Evolutionary conservation across 1,140 invertebrate genomes (phyloP).

Genomic region (Saccostrea cuccullata): DNA sequence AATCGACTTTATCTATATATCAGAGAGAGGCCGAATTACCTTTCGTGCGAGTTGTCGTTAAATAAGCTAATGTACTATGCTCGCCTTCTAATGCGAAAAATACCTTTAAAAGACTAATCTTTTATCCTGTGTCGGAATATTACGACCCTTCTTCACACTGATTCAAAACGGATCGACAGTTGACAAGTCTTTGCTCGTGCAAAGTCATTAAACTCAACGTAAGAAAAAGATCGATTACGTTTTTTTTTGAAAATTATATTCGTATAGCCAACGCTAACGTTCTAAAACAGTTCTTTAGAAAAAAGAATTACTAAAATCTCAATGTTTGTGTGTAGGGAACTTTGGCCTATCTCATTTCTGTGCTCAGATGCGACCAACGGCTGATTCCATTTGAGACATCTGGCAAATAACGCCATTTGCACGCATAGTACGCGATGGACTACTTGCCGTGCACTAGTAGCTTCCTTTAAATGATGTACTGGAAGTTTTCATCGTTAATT

Average conservation of each 20-base stretch:
- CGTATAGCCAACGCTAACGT: background rate
- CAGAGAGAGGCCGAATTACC: background rate
- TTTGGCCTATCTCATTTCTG: too few relatives aligned
- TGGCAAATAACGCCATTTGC: too few relatives aligned
- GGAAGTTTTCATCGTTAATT: too few relatives aligned
- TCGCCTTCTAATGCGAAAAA: slow-evolving; percentile 24
- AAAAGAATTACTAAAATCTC: too few relatives aligned
- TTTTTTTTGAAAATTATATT: background rate
- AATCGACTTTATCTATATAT: slow-evolving; percentile 15
- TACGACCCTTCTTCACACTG: slow-evolving; percentile 23
- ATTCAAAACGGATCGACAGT: slow-evolving; percentile 18
- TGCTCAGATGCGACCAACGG: too few relatives aligned
- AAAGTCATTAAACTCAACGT: background rate
- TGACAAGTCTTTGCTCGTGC: slow-evolving; percentile 3
- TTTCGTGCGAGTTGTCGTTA: slow-evolving; percentile 4
- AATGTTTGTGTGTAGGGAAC: too few relatives aligned
- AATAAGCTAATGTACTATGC: background rate
- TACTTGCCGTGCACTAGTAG: too few relatives aligned
- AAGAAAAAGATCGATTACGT: background rate
- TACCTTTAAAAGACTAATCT: slow-evolving; percentile 34
- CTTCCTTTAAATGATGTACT: too few relatives aligned
- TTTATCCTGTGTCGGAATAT: slow-evolving; percentile 23
- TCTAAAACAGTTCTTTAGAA: too few relatives aligned
- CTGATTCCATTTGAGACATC: too few relatives aligned
- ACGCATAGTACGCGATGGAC: too few relatives aligned